A percentile compares a stretch with the other conserved stretches of the same genome.
phyloP scores from a whole-genome alignment of 2,113 vertebrate genomes.

The Eulemur rufifrons region DNA sequence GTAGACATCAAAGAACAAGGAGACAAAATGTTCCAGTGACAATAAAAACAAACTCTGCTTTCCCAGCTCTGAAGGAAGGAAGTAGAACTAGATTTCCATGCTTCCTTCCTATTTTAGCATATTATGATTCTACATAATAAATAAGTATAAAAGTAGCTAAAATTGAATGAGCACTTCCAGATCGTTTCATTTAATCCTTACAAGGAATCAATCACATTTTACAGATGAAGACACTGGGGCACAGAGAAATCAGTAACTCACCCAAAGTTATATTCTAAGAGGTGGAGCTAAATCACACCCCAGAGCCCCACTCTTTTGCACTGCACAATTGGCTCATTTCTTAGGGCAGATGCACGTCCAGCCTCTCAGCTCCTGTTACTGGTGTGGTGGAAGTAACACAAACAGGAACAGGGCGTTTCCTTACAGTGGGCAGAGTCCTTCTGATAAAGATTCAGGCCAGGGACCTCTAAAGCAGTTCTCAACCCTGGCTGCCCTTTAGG shows the following conservation, averaged over 20 bases:
- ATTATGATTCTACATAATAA: background rate
- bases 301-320: background rate
- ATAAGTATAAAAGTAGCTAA: slow-evolving; percentile 42
- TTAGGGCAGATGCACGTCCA: background rate
- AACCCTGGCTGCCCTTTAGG: background rate
- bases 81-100: background rate
- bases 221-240: background rate
- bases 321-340: no score
- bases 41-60: background rate
- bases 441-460: background rate
- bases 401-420: background rate
- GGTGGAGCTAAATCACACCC: background rate
- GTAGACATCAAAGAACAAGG: background rate
- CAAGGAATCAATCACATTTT: background rate
- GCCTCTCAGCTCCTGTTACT: background rate
- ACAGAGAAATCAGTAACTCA: background rate
- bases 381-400: background rate
- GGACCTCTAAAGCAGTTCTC: background rate
- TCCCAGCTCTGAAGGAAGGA: background rate
- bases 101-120: background rate
- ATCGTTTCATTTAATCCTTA: background rate
- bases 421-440: background rate
- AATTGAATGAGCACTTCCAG: background rate
- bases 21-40: background rate
- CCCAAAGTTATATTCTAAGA: background rate